Evolutionary conservation across 2,113 vertebrate genomes (phyloP), one percentile per base, ranked within the genome.

Genomic region (Calyptommatus sinebrachiatus): DNA sequence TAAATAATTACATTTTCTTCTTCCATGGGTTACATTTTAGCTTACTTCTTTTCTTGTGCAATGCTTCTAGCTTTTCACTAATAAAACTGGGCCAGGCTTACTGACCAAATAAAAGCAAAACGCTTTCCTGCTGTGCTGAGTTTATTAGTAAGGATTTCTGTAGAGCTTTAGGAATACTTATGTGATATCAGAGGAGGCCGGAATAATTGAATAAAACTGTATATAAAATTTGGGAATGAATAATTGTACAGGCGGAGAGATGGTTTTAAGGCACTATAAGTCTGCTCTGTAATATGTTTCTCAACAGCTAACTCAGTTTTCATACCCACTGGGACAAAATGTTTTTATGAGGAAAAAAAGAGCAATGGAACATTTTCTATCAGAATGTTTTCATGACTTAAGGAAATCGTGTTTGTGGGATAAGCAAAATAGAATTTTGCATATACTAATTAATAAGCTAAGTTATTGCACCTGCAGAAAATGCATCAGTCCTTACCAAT

Each of bases 71-170:
- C 65, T 62, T 9, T 84, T 81, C 53, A 41, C 80, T 88, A 81
- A 87, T 24, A 8, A 62, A 78, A 18, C 7, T 60, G 67, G 83
- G n/a, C 60, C 57, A 61, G 57, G 57, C 57, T 61, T 91, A 82
- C 89, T 91, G 88, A 91, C 85, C 88, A 74, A 68, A 85, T 67
- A 83, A 67, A 14, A 50, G 86, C 71, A 80, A 81, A 82, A 73
- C 78, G 28, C 74, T 80, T 80, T 76, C 87, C 80, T 85, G 60
- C 45, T 26, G 6, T 73, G 69, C 22, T 61, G 57, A 61, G 16
- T 68, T 83, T 70, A 89, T 94, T 90, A 91, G 84, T 82, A 90
- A 91, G 91, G 92, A 91, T 93, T 93, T 80, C 83, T 87, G 86
- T 61, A 83, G 79, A 53, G 78, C 73, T 75, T 61, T 69, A 50